phyloP scores from a whole-genome alignment of 92 coral and sea anemone species.

The Umimayanthus chanpuru region DNA sequence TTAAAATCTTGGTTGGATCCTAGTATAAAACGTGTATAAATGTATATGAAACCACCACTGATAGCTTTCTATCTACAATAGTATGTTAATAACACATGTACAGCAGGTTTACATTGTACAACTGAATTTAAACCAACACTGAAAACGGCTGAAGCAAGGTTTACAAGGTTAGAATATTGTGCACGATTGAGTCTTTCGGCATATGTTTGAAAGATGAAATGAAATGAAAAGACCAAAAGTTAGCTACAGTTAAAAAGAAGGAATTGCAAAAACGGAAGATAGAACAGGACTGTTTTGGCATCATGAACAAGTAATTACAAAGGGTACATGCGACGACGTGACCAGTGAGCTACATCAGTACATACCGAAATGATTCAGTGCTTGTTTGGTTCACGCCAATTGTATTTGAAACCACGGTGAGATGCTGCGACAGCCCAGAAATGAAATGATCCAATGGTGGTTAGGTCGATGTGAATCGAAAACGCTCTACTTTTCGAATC shows the following conservation, averaged over 20 bases:
- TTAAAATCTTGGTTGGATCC: background rate
- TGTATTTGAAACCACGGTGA: background rate
- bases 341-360: background rate
- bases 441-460: background rate
- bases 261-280: background rate
- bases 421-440: background rate
- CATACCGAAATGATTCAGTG: constrained; percentile 1
- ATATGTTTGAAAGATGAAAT: background rate
- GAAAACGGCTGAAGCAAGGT: background rate
- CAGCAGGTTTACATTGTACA: background rate
- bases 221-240: background rate
- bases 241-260: background rate
- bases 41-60: background rate
- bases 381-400: background rate
- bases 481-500: background rate
- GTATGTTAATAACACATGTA: background rate
- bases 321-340: background rate
- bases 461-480: background rate
- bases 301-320: background rate
- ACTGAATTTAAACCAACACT: background rate
- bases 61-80: background rate
- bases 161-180: background rate
- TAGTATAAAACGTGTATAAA: background rate
- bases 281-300: background rate
- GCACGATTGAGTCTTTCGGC: background rate